Evolutionary conservation across 2,113 vertebrate species (phyloP), one percentile per base, ranked within the genome.

Genomic region (Casuarius casuarius): DNA sequence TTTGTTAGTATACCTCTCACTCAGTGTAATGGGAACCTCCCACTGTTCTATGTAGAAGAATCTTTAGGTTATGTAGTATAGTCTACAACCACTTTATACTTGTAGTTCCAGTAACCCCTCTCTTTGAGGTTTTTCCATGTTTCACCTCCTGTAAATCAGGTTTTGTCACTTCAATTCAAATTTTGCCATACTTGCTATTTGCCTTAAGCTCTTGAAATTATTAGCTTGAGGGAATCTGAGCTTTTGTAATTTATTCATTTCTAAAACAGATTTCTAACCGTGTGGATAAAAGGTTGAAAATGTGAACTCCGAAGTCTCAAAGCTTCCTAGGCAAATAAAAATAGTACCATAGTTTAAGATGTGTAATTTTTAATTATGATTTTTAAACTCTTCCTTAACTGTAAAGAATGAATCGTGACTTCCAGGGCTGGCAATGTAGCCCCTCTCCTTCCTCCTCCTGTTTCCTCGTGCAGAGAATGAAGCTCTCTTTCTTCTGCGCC

Each of bases 11-110:
- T 66, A 59, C 0, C 0, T 92, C 74, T 89, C 82, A 92, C 92
- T 81, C 87, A 46, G 38, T 95, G 91, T 94, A 85, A 92, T 1
- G 28, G 38, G 81, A 95, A 14, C 71, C 71, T 70, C 92, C 71
- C 21, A 9, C 78, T 87, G 89, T 68, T 95, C 92, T 92, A 89
- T 56, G 42, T 51, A 63, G 54, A 67, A 79, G 58, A 48, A 38
- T 68, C 66, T 82, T 52, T 52, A 70, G 59, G 28, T 96, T 96
- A 84, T 58, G 28, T 59, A 77, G 71, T 90, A 40, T 71, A 82
- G 52, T 82, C 84, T 87, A 19, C 92, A 77, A 40, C 65, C 12
- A 3, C 1, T 62, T 80, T 77, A 71, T 59, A 67, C 42, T 63
- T 87, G 11, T 3, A 42, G 29, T 31, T 62, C 40, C 71, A 89